A percentile compares a stretch with the other conserved stretches of the same genome.
These are phyloP conservation scores for Drosophila paramelanica DNA, from an alignment of 2,888 invertebrate genomes.

Conservation along the genomic window DNA sequence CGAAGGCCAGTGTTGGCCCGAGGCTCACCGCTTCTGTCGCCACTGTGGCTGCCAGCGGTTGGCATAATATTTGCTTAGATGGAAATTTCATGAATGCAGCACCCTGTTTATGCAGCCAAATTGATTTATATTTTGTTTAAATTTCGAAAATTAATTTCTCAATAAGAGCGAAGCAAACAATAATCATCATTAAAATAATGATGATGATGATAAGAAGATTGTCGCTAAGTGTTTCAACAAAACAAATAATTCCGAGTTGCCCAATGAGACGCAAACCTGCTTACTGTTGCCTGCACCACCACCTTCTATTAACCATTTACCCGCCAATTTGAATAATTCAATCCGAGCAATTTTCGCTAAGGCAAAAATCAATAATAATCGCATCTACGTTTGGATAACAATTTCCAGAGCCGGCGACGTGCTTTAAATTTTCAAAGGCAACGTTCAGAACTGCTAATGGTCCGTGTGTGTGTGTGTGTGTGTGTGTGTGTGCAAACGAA, in stretches of 20 bases:
- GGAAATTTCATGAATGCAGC: slow-evolving; percentile 54
- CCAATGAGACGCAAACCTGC: slow-evolving; percentile 5
- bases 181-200: slow-evolving; percentile 32
- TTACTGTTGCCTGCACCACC: background rate
- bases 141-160: slow-evolving; percentile 52
- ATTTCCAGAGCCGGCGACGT: slow-evolving; percentile 32
- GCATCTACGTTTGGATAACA: slow-evolving; percentile 51
- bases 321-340: slow-evolving; percentile 63
- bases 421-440: slow-evolving; percentile 56
- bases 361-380: slow-evolving; percentile 73
- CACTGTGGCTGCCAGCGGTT: slow-evolving; percentile 40
- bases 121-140: slow-evolving; percentile 68
- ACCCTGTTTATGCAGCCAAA: slow-evolving; percentile 54
- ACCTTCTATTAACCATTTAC: slow-evolving; percentile 17
- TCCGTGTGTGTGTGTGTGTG: slow-evolving; percentile 4
- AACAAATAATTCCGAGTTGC: slow-evolving; percentile 43
- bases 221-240: slow-evolving; percentile 10
- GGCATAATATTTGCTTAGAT: slow-evolving; percentile 65
- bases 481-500: background rate
- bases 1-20: slow-evolving; percentile 56
- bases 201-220: slow-evolving; percentile 1
- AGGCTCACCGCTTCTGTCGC: slow-evolving; percentile 36
- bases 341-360: slow-evolving; percentile 55
- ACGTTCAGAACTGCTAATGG: slow-evolving; percentile 51
- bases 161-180: slow-evolving; percentile 47